These are phyloP conservation scores for Dendrocincla fuliginosa DNA, from an alignment of 2,797 vertebrate genomes.

Conservation along the genomic window DNA sequence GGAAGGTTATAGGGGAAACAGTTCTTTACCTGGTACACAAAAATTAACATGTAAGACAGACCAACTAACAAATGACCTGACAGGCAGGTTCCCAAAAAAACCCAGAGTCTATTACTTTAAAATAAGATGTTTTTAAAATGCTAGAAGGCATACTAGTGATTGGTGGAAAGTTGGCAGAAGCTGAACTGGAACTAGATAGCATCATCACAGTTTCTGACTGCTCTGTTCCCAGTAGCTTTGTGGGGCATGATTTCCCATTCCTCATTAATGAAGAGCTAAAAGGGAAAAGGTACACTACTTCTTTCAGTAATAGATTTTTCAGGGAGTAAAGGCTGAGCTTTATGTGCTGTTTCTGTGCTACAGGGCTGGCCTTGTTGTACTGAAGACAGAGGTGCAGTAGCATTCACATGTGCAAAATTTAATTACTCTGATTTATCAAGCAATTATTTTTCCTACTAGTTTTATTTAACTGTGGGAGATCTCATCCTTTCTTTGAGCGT, in stretches of 20 bases:
- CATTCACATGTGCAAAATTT: conserved; percentile 43
- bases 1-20: neutral
- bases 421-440: conserved; percentile 64
- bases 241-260: neutral
- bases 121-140: neutral
- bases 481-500: conserved; percentile 19
- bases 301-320: neutral
- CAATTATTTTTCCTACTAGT: conserved; percentile 54
- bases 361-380: neutral
- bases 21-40: neutral
- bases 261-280: neutral
- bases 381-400: conserved; percentile 2
- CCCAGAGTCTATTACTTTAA: neutral
- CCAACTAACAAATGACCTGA: neutral
- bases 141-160: neutral
- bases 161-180: neutral
- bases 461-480: conserved; percentile 44
- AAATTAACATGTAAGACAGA: neutral
- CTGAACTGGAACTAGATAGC: neutral
- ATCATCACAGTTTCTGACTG: neutral
- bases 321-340: neutral
- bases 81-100: neutral
- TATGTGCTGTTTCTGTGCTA: neutral
- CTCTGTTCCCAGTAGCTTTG: neutral
- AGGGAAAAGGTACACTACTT: neutral